These are phyloP conservation scores for Eupithecia subfuscata DNA, from an alignment of 2,888 invertebrate species.

Conservation along the genomic window DNA sequence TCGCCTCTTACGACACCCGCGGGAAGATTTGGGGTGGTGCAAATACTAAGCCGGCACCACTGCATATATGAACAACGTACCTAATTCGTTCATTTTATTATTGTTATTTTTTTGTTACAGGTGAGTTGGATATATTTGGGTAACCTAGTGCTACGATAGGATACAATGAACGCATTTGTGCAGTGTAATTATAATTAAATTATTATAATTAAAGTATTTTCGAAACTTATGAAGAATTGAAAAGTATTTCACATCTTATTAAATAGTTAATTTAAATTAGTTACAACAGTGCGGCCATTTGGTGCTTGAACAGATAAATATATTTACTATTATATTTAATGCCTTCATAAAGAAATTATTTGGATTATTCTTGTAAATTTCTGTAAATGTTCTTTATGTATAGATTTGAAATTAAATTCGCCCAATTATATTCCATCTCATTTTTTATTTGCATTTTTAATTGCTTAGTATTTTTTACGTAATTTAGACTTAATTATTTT, in stretches of 20 bases:
- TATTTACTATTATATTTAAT: conserved; percentile 34
- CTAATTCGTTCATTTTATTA: not conserved
- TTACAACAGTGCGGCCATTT: conserved; percentile 43
- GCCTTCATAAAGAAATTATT: conserved; percentile 33
- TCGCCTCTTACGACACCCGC: too few species aligned
- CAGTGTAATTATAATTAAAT: conserved; percentile 42
- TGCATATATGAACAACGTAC: too few species aligned
- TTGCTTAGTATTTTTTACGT: conserved; percentile 67
- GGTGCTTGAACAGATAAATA: conserved; percentile 63
- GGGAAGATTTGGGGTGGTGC: too few species aligned
- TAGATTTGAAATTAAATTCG: conserved; percentile 54
- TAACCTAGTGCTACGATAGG: conserved; percentile 52
- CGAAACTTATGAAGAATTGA: conserved; percentile 62
- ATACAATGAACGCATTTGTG: conserved; percentile 53
- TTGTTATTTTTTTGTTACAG: conserved; percentile 54
- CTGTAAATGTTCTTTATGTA: conserved; percentile 38
- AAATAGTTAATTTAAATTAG: conserved; percentile 37
- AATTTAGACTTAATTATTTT: conserved; percentile 52
- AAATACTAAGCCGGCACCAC: too few species aligned
- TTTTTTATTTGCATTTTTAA: conserved; percentile 66
- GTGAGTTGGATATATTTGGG: conserved; percentile 74
- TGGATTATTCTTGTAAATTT: conserved; percentile 35
- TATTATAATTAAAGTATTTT: conserved; percentile 49
- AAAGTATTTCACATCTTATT: conserved; percentile 38
- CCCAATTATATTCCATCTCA: conserved; percentile 71